phyloP scores from a whole-genome alignment of 2,797 vertebrate species.

The Spatula versicolor region DNA sequence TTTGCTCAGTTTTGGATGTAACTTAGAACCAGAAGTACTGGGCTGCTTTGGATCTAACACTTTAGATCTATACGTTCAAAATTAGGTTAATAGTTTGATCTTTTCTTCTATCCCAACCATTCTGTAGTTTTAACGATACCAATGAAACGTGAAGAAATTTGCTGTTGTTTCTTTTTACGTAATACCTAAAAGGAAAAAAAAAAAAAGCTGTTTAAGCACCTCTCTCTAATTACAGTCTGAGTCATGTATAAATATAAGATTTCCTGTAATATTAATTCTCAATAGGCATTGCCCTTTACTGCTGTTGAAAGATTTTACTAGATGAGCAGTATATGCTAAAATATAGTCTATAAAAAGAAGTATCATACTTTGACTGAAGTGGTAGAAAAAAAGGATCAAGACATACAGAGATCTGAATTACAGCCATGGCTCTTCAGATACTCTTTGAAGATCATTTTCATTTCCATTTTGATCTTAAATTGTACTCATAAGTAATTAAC shows the following conservation, averaged over 20 bases:
- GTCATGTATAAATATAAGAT: neutral
- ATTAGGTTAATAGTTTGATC: slow-evolving; percentile 1
- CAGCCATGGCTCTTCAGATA: slow-evolving; percentile 35
- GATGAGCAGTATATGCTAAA: neutral
- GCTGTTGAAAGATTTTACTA: neutral
- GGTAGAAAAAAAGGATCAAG: slow-evolving; percentile 46
- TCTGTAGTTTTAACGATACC: neutral
- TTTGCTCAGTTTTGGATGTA: neutral
- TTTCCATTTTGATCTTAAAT: slow-evolving; percentile 55
- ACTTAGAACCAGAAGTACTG: slow-evolving; percentile 15
- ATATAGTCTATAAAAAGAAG: neutral
- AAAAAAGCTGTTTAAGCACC: neutral
- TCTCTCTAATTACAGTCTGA: neutral
- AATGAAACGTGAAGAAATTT: neutral
- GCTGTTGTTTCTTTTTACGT: neutral
- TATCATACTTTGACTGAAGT: neutral
- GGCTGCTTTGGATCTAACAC: neutral
- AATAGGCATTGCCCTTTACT: neutral
- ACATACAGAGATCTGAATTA: slow-evolving; percentile 33
- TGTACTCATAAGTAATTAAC: slow-evolving; percentile 62
- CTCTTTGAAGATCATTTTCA: slow-evolving; percentile 62
- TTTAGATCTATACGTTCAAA: neutral
- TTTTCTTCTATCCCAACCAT: neutral
- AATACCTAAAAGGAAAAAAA: neutral
- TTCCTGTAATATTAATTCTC: neutral